phyloP scores from a whole-genome alignment of 2,797 vertebrate species.

The Anabas testudineus region DNA sequence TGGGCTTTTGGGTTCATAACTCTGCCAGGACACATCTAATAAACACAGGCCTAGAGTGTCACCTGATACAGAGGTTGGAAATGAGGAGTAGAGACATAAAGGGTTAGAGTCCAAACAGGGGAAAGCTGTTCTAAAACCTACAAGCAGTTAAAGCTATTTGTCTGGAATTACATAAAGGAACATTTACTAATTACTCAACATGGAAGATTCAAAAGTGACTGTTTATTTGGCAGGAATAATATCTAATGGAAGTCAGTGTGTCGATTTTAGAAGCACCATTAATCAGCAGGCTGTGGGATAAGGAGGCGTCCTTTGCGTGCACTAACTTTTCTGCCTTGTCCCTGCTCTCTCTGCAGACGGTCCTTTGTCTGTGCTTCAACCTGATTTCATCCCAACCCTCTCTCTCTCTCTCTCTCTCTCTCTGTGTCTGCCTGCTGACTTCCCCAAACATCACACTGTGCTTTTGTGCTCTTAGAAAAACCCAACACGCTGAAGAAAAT shows the following conservation, averaged over 20 bases:
- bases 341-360: not conserved
- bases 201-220: constrained; percentile 74
- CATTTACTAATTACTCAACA: constrained; percentile 40
- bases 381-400: constrained; percentile 12
- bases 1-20: not conserved
- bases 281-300: constrained; percentile 22
- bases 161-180: constrained; percentile 56
- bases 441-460: constrained; percentile 31
- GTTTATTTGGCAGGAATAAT: constrained; percentile 78
- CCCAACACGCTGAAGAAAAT: constrained; percentile 55
- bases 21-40: constrained; percentile 16
- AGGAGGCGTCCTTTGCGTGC: constrained; percentile 8
- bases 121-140: constrained; percentile 57
- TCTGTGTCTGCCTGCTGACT: constrained; percentile 37
- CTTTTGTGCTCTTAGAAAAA: constrained; percentile 54
- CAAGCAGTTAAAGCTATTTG: constrained; percentile 69
- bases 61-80: constrained; percentile 15
- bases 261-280: constrained; percentile 42
- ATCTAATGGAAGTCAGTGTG: constrained; percentile 54
- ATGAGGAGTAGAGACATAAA: constrained; percentile 26
- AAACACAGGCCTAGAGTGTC: not conserved
- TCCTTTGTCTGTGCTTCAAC: constrained; percentile 4
- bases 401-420: constrained; percentile 4
- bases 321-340: constrained; percentile 9
- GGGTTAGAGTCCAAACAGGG: constrained; percentile 30